phyloP scores from a whole-genome alignment of 1,140 invertebrate species.

The Eurosta solidaginis region DNA sequence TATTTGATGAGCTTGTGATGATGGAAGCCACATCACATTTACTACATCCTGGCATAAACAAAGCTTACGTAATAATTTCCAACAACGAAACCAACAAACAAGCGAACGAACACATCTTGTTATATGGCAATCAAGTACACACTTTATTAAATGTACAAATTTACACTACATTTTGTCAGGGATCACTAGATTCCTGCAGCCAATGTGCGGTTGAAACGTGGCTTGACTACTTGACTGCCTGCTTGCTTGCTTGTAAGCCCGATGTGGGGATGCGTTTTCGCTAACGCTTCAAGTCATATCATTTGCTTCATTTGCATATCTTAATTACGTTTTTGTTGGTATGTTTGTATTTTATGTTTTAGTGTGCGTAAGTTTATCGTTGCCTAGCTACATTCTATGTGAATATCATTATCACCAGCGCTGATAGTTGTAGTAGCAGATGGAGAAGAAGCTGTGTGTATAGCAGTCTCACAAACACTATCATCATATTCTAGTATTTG shows the following conservation, averaged over 20 bases:
- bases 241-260: background rate
- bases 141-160: conserved; percentile 26
- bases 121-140: background rate
- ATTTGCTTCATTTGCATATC: conserved; percentile 29
- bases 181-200: background rate
- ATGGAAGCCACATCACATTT: background rate
- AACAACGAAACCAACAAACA: background rate
- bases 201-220: background rate
- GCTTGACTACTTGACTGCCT: background rate
- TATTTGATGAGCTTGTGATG: conserved; percentile 19
- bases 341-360: background rate
- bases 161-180: conserved; percentile 5
- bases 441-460: no score
- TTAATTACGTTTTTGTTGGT: conserved; percentile 28
- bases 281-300: background rate
- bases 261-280: background rate
- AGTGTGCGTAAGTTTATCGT: background rate
- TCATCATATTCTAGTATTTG: no score
- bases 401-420: background rate
- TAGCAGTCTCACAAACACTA: no score
- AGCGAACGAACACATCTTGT: background rate
- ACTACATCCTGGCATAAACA: no score
- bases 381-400: background rate
- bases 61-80: background rate
- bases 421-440: background rate